A percentile compares a stretch with the other conserved stretches of the same genome.
These are phyloP conservation scores for Petrocephalus schoutedeni DNA, from an alignment of 2,797 vertebrate species.

Conservation along the genomic window DNA sequence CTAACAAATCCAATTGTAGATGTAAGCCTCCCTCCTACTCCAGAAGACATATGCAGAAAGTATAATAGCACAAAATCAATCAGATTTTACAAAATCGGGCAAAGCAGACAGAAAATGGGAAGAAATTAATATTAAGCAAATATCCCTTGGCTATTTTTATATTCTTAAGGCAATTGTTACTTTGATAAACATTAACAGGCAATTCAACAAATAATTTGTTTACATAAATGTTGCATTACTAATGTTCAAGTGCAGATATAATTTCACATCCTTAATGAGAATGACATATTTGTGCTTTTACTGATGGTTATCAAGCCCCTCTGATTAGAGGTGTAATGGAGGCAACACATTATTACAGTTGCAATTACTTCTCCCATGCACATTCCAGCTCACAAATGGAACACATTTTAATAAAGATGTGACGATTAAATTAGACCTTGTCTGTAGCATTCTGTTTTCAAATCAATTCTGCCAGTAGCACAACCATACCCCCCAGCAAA, in stretches of 20 bases:
- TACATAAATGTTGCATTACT: conserved; percentile 14
- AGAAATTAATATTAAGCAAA: conserved; percentile 7
- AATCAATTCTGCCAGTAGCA: not conserved
- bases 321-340: conserved; percentile 11
- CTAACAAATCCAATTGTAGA: not conserved
- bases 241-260: conserved; percentile 15
- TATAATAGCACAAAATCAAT: not conserved
- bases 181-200: not conserved
- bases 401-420: not conserved
- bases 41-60: not conserved
- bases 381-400: not conserved
- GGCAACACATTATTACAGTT: conserved; percentile 6
- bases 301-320: conserved; percentile 13
- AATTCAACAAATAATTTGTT: conserved; percentile 8
- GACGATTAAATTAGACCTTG: not conserved
- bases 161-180: conserved; percentile 8
- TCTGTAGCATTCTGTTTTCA: not conserved
- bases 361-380: not conserved
- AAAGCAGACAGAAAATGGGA: not conserved
- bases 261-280: conserved; percentile 18
- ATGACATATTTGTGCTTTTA: conserved; percentile 4
- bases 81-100: not conserved
- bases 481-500: not conserved
- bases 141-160: not conserved
- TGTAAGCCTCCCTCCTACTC: not conserved